Percentiles rank a stretch among this genome's conserved stretches.
Evolutionary conservation across 2,113 vertebrate species (phyloP).

Genomic region (Lepidiolamprologus cunningtoni): DNA sequence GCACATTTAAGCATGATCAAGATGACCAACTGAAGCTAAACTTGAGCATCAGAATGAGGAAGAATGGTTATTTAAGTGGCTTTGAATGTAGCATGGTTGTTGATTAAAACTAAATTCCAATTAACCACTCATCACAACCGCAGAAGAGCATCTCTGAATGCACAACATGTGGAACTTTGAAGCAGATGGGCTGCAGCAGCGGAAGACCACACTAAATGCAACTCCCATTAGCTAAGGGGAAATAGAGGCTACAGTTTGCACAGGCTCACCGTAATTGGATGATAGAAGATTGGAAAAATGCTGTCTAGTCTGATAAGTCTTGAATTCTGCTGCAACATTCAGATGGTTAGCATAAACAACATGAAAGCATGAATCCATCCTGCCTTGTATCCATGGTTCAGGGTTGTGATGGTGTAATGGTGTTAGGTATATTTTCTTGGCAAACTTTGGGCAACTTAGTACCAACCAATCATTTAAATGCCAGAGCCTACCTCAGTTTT

Average conservation of each 20-base stretch:
- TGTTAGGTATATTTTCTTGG: neutral
- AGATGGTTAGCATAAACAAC: neutral
- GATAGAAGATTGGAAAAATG: neutral
- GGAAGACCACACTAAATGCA: neutral
- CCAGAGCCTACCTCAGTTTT: neutral
- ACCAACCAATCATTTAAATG: neutral
- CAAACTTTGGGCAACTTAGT: neutral
- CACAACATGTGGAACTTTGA: neutral
- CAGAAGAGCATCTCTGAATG: neutral
- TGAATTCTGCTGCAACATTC: neutral
- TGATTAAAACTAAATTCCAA: neutral
- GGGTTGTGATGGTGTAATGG: neutral
- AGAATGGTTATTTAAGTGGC: neutral
- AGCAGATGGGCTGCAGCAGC: neutral
- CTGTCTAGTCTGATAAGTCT: neutral
- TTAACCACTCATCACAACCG: neutral
- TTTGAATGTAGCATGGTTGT: neutral
- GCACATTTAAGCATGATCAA: neutral
- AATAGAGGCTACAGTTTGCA: neutral
- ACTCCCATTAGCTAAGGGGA: neutral
- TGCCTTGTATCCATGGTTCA: neutral
- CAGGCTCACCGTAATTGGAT: neutral
- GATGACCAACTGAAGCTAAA: neutral
- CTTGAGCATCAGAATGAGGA: neutral
- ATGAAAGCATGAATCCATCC: neutral